These are phyloP conservation scores for Glomeris maerens DNA, from an alignment of 1,140 invertebrate genomes.

Conservation along the genomic window DNA sequence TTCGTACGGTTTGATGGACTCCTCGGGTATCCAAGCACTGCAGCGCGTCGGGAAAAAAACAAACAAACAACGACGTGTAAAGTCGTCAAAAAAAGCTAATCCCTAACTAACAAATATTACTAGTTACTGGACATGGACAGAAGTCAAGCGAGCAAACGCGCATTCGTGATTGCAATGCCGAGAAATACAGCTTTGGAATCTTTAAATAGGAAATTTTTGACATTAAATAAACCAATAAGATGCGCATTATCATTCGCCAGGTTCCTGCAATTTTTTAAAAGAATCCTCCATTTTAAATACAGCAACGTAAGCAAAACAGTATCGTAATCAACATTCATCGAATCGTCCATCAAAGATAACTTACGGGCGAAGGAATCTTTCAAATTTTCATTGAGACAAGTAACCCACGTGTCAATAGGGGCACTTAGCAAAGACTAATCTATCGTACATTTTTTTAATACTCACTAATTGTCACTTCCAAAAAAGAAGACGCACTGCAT, in stretches of 20 bases:
- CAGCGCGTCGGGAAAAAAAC: conserved; percentile 17
- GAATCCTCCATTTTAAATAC: neutral
- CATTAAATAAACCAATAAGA: no score
- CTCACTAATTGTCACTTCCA: conserved; percentile 86
- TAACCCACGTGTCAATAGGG: no score
- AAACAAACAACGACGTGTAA: conserved; percentile 3
- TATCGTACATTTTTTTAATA: no score
- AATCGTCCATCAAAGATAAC: neutral
- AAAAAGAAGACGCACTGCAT: conserved; percentile 84
- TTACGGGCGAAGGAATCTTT: no score
- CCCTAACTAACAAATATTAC: neutral
- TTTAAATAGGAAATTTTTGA: no score
- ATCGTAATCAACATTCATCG: neutral
- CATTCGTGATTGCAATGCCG: no score
- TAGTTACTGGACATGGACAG: neutral
- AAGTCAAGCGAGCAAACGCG: neutral
- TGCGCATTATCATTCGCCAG: no score
- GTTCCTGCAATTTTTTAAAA: no score
- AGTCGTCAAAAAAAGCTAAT: conserved; percentile 5
- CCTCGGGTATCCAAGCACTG: conserved; percentile 82
- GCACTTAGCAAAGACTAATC: no score
- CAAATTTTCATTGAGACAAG: no score
- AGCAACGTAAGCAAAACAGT: conserved; percentile 14
- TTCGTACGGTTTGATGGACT: conserved; percentile 66
- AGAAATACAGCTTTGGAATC: no score